Evolutionary conservation across 2,888 invertebrate species (phyloP).

Genomic region (Furcula furcula): DNA sequence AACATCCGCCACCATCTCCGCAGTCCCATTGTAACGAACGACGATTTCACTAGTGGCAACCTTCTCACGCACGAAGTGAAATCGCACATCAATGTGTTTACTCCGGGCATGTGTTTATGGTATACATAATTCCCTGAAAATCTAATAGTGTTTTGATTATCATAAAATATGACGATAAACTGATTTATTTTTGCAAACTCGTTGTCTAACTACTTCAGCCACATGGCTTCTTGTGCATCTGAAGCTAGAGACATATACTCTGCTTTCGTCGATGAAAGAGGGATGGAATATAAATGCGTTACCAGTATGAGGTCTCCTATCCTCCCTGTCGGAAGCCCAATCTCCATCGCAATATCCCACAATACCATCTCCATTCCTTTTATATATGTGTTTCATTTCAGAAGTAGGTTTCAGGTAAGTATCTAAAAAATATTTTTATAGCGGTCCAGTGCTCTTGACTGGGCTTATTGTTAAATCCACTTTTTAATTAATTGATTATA

Average conservation of each 20-base stretch:
- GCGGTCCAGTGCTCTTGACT: slow-evolving; percentile 1
- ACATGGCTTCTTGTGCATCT: slow-evolving; percentile 1
- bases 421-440: slow-evolving; percentile 1
- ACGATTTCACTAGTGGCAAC: not conserved
- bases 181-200: not conserved
- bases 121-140: slow-evolving; percentile 1
- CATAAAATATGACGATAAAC: not conserved
- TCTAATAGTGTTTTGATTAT: not conserved
- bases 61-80: not conserved
- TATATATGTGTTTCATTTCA: not conserved
- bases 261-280: not conserved
- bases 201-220: not conserved
- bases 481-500: slow-evolving; percentile 8
- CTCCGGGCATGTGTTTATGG: not conserved
- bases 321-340: not conserved
- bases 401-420: not conserved
- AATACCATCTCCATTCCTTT: not conserved
- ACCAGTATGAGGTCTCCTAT: not conserved
- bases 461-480: slow-evolving; percentile 6
- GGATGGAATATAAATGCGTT: slow-evolving; percentile 1
- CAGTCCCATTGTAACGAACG: not conserved
- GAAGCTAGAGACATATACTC: slow-evolving; percentile 1
- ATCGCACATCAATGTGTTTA: not conserved
- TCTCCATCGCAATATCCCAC: slow-evolving; percentile 1
- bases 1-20: slow-evolving; percentile 3